phyloP scores from a whole-genome alignment of 2,797 vertebrate species.

The Nannoperca obscura region DNA sequence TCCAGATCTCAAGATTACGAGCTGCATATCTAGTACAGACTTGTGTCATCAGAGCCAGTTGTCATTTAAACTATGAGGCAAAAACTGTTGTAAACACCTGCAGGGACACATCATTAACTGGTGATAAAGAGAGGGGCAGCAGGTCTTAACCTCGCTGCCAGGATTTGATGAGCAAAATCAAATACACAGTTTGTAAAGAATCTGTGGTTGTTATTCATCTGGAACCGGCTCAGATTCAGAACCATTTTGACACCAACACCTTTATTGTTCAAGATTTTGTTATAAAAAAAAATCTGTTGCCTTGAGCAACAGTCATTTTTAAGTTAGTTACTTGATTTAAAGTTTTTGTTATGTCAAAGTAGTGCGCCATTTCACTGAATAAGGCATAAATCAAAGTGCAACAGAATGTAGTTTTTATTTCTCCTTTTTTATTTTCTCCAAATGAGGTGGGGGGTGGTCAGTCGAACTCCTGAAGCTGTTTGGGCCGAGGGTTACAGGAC shows the following conservation, averaged over 20 bases:
- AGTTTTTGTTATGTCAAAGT: constrained; percentile 12
- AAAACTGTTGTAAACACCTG: background rate
- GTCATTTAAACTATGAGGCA: background rate
- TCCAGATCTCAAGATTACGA: background rate
- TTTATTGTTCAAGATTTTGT: background rate
- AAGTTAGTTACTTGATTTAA: constrained; percentile 8
- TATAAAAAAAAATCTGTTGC: background rate
- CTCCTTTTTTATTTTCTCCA: background rate
- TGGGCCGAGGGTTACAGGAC: background rate
- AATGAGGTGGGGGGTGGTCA: background rate
- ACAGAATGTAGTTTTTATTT: background rate
- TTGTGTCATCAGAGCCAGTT: background rate
- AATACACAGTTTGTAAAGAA: constrained; percentile 1
- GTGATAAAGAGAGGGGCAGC: background rate
- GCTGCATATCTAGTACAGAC: background rate
- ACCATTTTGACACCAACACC: background rate
- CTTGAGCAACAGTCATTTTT: background rate
- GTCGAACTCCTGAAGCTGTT: background rate
- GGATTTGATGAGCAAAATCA: background rate
- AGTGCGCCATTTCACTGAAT: constrained; percentile 28
- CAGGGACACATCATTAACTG: rapidly evolving
- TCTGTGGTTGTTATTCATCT: no score
- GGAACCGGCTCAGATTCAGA: background rate
- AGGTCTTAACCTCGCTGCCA: background rate
- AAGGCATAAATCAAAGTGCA: constrained; percentile 78